These are phyloP conservation scores for Sebastiscus albofasciatus DNA, from an alignment of 2,797 vertebrate genomes.

Conservation along the genomic window DNA sequence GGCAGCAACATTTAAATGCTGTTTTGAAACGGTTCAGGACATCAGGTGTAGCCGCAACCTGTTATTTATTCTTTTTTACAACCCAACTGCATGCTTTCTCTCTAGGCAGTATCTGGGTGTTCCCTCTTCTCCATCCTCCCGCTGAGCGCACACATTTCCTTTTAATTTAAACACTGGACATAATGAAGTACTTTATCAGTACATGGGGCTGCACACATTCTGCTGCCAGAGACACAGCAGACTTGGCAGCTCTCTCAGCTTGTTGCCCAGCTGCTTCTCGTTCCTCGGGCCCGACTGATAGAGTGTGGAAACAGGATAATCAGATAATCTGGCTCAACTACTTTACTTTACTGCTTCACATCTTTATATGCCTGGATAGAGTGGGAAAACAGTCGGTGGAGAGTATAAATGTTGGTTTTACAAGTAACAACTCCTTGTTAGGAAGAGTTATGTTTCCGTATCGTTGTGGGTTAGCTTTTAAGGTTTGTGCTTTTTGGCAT, in stretches of 20 bases:
- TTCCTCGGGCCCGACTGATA: conserved; percentile 46
- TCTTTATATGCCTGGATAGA: conserved; percentile 53
- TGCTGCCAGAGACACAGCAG: conserved; percentile 55
- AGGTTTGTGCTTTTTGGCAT: background rate
- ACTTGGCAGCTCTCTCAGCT: conserved; percentile 52
- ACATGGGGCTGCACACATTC: conserved; percentile 45
- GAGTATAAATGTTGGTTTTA: conserved; percentile 31
- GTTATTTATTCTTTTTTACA: conserved; percentile 42
- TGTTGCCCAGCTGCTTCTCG: conserved; percentile 71
- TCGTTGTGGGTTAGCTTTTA: background rate
- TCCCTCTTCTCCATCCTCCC: conserved; percentile 9
- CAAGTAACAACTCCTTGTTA: background rate
- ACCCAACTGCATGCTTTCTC: conserved; percentile 9
- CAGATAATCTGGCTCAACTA: conserved; percentile 56
- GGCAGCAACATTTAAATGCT: conserved; percentile 4
- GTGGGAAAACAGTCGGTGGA: conserved; percentile 39
- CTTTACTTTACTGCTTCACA: conserved; percentile 42
- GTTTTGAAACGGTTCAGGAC: conserved; percentile 13
- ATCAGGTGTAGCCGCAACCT: conserved; percentile 41
- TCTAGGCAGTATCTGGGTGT: conserved; percentile 28
- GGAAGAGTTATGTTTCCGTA: background rate
- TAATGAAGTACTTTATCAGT: conserved; percentile 71
- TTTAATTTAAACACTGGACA: conserved; percentile 60
- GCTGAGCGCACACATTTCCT: conserved; percentile 46
- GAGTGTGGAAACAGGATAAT: conserved; percentile 53